A percentile compares a stretch with the other conserved stretches of the same genome.
Conservation (phyloP, 2,797 vertebrate genomes). For the Gouania willdenowi region DNA sequence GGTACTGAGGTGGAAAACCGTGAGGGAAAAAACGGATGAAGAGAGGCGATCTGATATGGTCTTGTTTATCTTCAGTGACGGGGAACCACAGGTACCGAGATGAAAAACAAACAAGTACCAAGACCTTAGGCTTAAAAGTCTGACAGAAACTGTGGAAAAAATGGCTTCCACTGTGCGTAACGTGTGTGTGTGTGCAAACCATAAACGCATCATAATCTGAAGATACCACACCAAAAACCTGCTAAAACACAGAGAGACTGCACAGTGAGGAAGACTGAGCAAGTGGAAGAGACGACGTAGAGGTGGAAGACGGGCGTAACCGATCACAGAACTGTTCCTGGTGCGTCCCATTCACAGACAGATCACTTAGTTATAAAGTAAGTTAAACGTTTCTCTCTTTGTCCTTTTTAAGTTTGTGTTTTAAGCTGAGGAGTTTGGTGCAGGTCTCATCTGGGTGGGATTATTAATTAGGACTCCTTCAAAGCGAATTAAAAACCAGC, state of each 20-base stretch:
- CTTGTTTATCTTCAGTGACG: conserved; percentile 41
- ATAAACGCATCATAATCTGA: conserved; percentile 52
- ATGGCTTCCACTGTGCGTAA: conserved; percentile 44
- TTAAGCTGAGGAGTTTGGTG: neutral
- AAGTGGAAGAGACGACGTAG: conserved; percentile 39
- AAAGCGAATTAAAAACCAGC: conserved; percentile 40
- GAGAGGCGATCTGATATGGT: conserved; percentile 31
- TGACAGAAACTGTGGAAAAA: conserved; percentile 34
- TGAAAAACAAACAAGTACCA: conserved; percentile 33
- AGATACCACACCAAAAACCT: conserved; percentile 60
- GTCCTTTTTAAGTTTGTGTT: conserved; percentile 5
- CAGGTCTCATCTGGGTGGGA: conserved; percentile 34
- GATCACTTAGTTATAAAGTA: conserved; percentile 16
- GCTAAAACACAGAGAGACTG: conserved; percentile 43
- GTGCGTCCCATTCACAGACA: conserved; percentile 57
- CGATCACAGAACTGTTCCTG: conserved; percentile 45
- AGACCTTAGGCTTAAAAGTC: conserved; percentile 48
- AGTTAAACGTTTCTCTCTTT: neutral
- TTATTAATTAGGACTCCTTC: conserved; percentile 33
- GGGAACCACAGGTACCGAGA: conserved; percentile 42
- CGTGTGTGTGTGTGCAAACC: conserved; percentile 33
- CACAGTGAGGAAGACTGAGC: conserved; percentile 33
- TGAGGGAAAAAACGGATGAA: conserved; percentile 21
- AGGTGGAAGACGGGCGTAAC: conserved; percentile 34
- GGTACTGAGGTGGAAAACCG: conserved; percentile 83